Base-by-base conservation (phyloP, 2,888 invertebrate species). In the Shargacucullia verbasci region DNA sequence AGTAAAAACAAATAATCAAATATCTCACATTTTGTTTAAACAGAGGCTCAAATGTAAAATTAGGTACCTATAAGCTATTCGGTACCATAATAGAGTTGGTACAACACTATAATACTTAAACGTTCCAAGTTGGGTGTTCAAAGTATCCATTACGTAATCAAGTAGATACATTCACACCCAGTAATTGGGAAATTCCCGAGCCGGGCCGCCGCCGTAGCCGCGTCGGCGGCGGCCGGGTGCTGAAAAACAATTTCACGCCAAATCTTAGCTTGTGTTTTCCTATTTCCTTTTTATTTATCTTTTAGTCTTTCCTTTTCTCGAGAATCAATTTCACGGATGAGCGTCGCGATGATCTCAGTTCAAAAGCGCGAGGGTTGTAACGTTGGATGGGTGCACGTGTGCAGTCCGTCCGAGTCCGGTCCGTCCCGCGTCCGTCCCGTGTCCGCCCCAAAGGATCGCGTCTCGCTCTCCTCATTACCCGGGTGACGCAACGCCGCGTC, bases 281-380 rank as follows among this genome's bases (percentile, higher is more conserved):
- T 94, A 93, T 94, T 94, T 94, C 92, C 92, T 91, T 94, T 92
- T 94, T 93, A 93, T 94, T 94, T 94, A 93, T 94, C 92, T 92
- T 92, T 92, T 89, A 90, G 91, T 92, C 89, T 92, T 92, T 92
- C 91, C 91, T 92, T 92, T 92, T 87, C 89, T 87, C 88, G 89
- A 88, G 92, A 94, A 94, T 94, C 94, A 94, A 94, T 94, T 94
- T 94, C 94, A 94, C 94, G 94, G 94, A 91, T 94, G 94, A 94
- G 91, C 83, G 92, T 93, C 85, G 88, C 91, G 89, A 94, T 94
- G 92, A 94, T 93, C 91, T 89, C 89, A 89, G 90, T 90, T 91
- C 90, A 89, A 89, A 91, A 87, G 89, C 88, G 87, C 83, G 88
- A 85, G 89, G 87, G 88, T 83, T 80, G 65, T 55, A 52, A 14